These are phyloP conservation scores for Margarornis squamiger DNA, from an alignment of 2,797 vertebrate genomes.

Conservation along the genomic window DNA sequence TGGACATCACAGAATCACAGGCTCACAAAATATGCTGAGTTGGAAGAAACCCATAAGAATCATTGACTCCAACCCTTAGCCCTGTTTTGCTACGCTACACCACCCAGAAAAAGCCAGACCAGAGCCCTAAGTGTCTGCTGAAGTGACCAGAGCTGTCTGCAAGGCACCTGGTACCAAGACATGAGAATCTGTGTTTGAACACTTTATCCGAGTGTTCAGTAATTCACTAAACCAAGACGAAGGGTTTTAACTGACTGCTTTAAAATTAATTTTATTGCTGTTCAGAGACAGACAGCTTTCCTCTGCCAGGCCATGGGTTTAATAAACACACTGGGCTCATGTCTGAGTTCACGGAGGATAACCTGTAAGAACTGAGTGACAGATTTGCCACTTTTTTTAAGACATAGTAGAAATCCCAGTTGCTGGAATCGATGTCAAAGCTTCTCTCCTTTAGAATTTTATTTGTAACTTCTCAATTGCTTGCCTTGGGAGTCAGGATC, in stretches of 20 bases:
- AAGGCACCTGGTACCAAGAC: not conserved
- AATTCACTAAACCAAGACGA: slow-evolving; percentile 22
- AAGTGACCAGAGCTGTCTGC: not conserved
- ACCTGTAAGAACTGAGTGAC: slow-evolving; percentile 47
- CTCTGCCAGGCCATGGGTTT: slow-evolving; percentile 2
- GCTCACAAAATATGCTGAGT: not conserved
- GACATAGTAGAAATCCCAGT: slow-evolving; percentile 37
- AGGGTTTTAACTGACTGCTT: not conserved
- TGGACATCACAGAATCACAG: not conserved
- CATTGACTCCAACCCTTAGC: not conserved
- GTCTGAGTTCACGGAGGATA: slow-evolving; percentile 42
- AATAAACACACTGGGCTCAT: slow-evolving; percentile 40
- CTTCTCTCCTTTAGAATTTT: not conserved
- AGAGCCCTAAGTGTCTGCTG: not conserved
- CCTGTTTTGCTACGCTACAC: not conserved
- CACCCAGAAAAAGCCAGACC: not conserved
- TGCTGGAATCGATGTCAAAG: slow-evolving; percentile 26
- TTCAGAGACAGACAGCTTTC: slow-evolving; percentile 28
- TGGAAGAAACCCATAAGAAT: not conserved
- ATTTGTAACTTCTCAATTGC: not conserved
- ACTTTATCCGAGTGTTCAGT: not conserved
- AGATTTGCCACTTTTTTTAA: slow-evolving; percentile 32
- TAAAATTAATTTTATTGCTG: not conserved
- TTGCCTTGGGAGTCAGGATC: not conserved
- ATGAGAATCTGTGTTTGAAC: not conserved